phyloP scores from a whole-genome alignment of 2,888 invertebrate species.

The Laspeyria flexula region DNA sequence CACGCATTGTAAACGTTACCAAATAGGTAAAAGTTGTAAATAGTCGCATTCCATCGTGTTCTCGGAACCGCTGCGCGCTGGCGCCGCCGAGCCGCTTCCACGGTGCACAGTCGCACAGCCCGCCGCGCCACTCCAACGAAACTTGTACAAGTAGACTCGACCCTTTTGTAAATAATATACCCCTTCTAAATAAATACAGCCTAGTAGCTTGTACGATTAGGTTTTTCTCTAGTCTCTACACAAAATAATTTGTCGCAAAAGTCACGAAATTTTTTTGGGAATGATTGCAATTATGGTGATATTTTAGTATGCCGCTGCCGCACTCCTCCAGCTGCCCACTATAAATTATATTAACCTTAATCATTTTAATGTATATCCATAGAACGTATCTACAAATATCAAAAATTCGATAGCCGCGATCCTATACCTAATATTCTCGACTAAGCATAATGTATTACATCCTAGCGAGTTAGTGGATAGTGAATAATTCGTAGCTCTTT shows the following conservation, averaged over 20 bases:
- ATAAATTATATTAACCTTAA: too few species aligned
- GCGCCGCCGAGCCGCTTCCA: constrained; percentile 59
- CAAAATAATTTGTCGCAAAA: not conserved
- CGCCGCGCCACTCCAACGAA: constrained; percentile 50
- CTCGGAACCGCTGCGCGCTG: constrained; percentile 70
- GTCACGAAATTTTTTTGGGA: too few species aligned
- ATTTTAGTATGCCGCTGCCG: too few species aligned
- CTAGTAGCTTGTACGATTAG: not conserved
- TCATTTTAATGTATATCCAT: too few species aligned
- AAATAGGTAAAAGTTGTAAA: constrained; percentile 85
- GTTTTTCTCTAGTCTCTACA: not conserved
- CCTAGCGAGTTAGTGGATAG: not conserved
- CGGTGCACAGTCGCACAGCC: constrained; percentile 35
- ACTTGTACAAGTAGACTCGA: constrained; percentile 18
- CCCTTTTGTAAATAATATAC: constrained; percentile 37
- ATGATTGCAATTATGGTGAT: too few species aligned
- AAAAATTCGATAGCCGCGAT: too few species aligned
- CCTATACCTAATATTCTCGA: too few species aligned
- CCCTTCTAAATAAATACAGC: not conserved
- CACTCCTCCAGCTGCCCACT: too few species aligned
- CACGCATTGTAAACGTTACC: constrained; percentile 78
- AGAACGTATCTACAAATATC: too few species aligned
- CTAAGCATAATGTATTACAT: not conserved
- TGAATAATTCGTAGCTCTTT: constrained; percentile 49
- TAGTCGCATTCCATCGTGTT: constrained; percentile 80